phyloP scores from a whole-genome alignment of 2,113 vertebrate species.

The Aix galericulata region DNA sequence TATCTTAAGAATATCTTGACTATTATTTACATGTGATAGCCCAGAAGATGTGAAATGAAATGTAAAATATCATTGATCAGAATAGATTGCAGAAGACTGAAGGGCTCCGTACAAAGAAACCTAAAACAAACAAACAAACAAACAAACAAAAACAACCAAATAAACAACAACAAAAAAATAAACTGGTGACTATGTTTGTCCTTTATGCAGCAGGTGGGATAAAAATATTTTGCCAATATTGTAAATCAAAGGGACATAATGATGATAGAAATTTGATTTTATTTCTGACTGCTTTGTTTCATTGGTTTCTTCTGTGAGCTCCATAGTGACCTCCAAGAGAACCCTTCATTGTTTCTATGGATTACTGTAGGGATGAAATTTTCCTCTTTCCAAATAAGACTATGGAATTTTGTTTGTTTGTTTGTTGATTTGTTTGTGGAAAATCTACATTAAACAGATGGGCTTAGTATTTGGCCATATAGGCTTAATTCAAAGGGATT shows the following conservation, averaged over 20 bases:
- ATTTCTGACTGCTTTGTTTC: not conserved
- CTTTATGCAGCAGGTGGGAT: not conserved
- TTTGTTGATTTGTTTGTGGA: not conserved
- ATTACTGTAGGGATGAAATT: not conserved
- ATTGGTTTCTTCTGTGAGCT: not conserved
- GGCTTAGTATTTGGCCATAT: not conserved
- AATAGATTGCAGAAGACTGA: not conserved
- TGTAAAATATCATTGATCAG: not conserved
- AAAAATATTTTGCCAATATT: not conserved
- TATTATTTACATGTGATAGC: not conserved
- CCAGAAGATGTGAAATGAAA: not conserved
- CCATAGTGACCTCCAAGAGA: not conserved
- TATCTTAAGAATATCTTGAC: not conserved
- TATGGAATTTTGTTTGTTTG: not conserved
- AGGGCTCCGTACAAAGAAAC: not conserved
- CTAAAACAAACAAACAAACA: not conserved
- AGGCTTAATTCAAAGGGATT: not conserved
- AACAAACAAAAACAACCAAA: not conserved
- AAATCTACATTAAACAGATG: not conserved
- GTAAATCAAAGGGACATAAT: not conserved
- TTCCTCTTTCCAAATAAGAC: not conserved
- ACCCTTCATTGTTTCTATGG: not conserved
- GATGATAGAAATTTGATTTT: not conserved
- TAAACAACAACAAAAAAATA: not conserved
- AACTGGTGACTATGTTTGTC: not conserved